Evolutionary conservation across 2,797 vertebrate species (phyloP).

Genomic region (Brotogeris chrysoptera): DNA sequence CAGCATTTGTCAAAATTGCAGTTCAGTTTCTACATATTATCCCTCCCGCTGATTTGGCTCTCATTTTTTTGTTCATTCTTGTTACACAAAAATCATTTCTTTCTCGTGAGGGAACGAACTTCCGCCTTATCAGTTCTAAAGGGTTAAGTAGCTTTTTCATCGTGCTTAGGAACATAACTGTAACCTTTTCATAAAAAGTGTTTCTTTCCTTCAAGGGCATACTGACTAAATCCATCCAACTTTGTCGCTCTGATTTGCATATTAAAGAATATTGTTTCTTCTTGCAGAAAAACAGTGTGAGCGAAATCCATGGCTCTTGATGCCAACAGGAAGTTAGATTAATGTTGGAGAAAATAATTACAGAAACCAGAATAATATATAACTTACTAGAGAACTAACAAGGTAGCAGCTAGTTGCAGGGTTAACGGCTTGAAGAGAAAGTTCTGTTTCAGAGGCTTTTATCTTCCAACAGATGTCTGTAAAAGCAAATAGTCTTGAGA

Average conservation of each 20-base stretch:
- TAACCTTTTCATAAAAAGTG: constrained; percentile 37
- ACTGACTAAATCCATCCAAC: constrained; percentile 21
- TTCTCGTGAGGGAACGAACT: neutral
- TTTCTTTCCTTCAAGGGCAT: constrained; percentile 27
- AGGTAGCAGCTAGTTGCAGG: neutral
- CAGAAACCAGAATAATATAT: neutral
- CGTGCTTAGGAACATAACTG: neutral
- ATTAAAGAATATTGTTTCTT: constrained; percentile 55
- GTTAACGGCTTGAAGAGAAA: neutral
- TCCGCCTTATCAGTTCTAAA: neutral
- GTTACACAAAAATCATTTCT: neutral
- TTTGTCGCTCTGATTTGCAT: constrained; percentile 32
- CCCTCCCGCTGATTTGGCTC: neutral
- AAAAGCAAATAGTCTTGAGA: neutral
- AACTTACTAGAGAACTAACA: neutral
- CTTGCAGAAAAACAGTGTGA: constrained; percentile 20
- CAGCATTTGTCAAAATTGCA: neutral
- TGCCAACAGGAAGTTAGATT: neutral
- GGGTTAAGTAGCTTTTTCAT: constrained; percentile 29
- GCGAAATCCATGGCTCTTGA: constrained; percentile 11
- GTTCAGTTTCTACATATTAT: neutral
- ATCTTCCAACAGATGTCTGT: neutral
- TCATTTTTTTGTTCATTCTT: neutral
- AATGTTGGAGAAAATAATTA: constrained; percentile 25
- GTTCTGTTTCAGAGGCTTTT: constrained; percentile 5